Conservation (phyloP, 2,113 vertebrate genomes). For the Scolopax mira region DNA sequence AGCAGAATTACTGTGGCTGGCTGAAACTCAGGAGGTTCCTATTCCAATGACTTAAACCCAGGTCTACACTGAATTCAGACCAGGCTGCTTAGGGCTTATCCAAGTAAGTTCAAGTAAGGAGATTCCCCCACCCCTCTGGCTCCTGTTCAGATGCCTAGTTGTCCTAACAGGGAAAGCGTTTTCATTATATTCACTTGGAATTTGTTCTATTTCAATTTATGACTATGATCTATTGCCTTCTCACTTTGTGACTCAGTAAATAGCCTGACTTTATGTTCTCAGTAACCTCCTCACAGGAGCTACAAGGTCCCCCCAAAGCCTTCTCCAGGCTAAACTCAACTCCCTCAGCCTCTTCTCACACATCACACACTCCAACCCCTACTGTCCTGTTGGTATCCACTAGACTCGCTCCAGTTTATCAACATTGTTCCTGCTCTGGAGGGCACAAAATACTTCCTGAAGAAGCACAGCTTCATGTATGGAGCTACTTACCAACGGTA, state of each 20-base stretch:
- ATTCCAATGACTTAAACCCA: neutral
- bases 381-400: neutral
- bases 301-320: rapidly evolving
- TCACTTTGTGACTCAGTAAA: neutral
- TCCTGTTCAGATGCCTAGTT: neutral
- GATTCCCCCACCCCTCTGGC: neutral
- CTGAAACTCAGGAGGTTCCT: neutral
- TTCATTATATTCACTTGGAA: neutral
- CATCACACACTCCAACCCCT: neutral
- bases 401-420: neutral
- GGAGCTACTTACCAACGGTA: conserved; percentile 84
- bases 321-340: neutral
- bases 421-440: neutral
- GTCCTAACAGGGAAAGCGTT: rapidly evolving
- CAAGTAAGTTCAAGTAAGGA: neutral
- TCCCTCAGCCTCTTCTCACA: neutral
- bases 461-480: neutral
- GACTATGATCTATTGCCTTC: neutral
- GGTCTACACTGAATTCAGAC: neutral
- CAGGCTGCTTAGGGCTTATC: neutral
- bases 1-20: neutral
- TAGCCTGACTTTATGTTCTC: neutral
- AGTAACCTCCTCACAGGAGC: neutral
- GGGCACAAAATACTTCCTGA: neutral
- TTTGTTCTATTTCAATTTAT: neutral